Evolutionary conservation across 1,140 invertebrate species (phyloP).

Genomic region (Camponotus pennsylvanicus): DNA sequence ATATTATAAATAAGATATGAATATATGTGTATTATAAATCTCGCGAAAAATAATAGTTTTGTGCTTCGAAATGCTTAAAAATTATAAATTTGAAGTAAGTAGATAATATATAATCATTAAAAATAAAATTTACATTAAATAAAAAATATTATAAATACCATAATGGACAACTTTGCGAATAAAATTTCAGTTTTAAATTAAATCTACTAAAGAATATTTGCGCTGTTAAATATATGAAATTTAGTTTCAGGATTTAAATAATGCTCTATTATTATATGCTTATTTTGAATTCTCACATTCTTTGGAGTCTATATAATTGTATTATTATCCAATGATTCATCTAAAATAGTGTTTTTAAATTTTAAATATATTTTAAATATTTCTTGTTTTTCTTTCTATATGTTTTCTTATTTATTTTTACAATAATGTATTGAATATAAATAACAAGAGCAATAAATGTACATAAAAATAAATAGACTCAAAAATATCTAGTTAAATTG

Average conservation of each 20-base stretch:
- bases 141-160: not conserved
- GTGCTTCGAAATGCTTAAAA: no score
- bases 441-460: not conserved
- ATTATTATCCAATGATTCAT: not conserved
- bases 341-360: constrained; percentile 1
- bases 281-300: not conserved
- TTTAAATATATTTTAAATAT: not conserved
- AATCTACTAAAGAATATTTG: not conserved
- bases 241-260: not conserved
- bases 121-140: not conserved
- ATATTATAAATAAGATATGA: not conserved
- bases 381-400: not conserved
- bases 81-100: constrained; percentile 1
- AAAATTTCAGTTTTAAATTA: not conserved
- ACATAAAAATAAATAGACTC: not conserved
- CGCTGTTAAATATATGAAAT: not conserved
- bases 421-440: not conserved
- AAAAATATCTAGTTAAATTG: not conserved
- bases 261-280: not conserved
- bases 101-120: not conserved
- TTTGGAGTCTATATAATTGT: constrained; percentile 1
- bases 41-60: not conserved
- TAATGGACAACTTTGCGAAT: not conserved
- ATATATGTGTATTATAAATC: not conserved
- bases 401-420: no score